Evolutionary conservation across 2,888 invertebrate genomes (phyloP).

Genomic region (Cabera pusaria): DNA sequence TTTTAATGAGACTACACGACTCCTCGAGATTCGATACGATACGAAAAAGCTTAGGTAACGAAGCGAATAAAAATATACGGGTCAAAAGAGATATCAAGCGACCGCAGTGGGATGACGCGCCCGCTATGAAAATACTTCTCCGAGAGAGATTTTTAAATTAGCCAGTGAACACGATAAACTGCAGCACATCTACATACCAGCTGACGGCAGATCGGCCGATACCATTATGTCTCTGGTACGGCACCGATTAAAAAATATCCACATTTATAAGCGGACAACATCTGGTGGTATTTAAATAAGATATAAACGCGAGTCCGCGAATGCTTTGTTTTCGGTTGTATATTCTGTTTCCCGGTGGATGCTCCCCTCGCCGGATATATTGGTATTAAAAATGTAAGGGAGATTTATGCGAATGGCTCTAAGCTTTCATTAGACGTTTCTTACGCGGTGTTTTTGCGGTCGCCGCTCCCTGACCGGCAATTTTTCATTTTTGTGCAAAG

Average conservation of each 20-base stretch:
- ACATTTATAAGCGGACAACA: constrained; percentile 79
- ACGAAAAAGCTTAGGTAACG: constrained; percentile 78
- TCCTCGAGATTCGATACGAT: constrained; percentile 77
- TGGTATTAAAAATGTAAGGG: constrained; percentile 84
- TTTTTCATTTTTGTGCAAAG: constrained; percentile 80
- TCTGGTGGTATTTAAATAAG: constrained; percentile 82
- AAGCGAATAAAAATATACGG: constrained; percentile 73
- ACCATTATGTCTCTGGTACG: constrained; percentile 80
- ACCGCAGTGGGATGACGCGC: constrained; percentile 57
- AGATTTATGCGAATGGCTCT: constrained; percentile 84
- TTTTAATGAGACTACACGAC: constrained; percentile 84
- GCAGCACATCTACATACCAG: constrained; percentile 75
- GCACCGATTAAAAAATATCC: constrained; percentile 79
- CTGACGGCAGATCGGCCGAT: constrained; percentile 80
- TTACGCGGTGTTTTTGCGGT: constrained; percentile 79
- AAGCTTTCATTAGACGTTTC: constrained; percentile 83
- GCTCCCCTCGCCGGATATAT: constrained; percentile 79
- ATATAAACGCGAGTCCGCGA: constrained; percentile 77
- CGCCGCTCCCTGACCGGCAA: constrained; percentile 81
- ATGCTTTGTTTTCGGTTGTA: constrained; percentile 69
- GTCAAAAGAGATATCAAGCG: constrained; percentile 78
- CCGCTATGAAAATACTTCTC: constrained; percentile 52
- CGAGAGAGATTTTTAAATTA: constrained; percentile 73
- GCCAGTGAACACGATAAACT: constrained; percentile 73
- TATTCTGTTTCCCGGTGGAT: constrained; percentile 63